These are phyloP conservation scores for Bufo gargarizans DNA, from an alignment of 2,113 vertebrate genomes.

Conservation along the genomic window DNA sequence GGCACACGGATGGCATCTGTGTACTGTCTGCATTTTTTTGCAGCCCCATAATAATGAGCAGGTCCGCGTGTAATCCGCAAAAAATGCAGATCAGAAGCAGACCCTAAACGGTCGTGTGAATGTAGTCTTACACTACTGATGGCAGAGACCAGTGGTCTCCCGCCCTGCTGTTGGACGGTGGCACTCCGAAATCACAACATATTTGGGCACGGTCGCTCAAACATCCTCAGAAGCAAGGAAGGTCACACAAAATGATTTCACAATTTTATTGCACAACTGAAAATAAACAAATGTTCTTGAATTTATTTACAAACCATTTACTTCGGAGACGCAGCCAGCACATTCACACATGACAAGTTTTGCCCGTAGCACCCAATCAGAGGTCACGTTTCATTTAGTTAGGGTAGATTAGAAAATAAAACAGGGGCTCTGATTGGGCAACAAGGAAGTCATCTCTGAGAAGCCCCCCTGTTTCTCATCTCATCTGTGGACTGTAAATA, in stretches of 20 bases:
- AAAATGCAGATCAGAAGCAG: too few species aligned
- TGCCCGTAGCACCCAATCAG: not conserved
- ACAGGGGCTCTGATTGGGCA: not conserved
- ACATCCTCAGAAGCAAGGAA: not conserved
- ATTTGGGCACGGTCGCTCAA: not conserved
- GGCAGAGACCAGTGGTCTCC: too few species aligned
- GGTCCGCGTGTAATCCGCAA: too few species aligned
- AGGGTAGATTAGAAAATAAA: not conserved
- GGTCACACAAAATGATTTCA: constrained; percentile 25
- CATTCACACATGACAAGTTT: not conserved
- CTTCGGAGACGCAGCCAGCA: not conserved
- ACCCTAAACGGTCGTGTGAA: too few species aligned
- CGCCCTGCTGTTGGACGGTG: too few species aligned
- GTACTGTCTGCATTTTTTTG: too few species aligned
- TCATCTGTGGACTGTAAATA: not conserved
- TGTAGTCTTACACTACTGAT: too few species aligned
- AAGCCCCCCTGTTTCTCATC: not conserved
- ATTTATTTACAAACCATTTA: constrained; percentile 40
- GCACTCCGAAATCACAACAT: too few species aligned
- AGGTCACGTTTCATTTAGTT: not conserved
- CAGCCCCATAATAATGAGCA: too few species aligned
- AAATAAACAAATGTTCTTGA: constrained; percentile 51
- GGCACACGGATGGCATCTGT: too few species aligned
- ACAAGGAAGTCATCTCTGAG: not conserved
- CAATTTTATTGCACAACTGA: constrained; percentile 57